phyloP scores from a whole-genome alignment of 2,113 vertebrate genomes.

The Thalassarche chlororhynchos region DNA sequence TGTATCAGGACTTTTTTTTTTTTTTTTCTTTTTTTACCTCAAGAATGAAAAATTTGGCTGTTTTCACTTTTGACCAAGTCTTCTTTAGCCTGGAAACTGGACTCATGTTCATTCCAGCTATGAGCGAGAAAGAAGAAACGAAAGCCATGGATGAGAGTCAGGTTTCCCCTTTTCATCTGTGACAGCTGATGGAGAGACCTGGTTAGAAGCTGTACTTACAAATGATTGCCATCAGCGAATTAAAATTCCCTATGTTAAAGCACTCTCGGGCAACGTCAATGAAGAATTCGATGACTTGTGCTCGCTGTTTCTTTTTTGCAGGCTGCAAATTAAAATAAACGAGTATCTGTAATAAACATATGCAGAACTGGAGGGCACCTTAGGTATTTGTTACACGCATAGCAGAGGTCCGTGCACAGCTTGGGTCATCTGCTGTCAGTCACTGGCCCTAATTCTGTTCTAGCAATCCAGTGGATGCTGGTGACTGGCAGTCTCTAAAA shows the following conservation, averaged over 20 bases:
- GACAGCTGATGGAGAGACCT: neutral
- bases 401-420: neutral
- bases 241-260: conserved; percentile 97
- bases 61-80: conserved; percentile 97
- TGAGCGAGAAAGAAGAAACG: neutral
- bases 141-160: neutral
- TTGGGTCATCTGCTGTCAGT: neutral
- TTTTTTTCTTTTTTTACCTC: conserved; percentile 78
- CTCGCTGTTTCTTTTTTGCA: conserved; percentile 92
- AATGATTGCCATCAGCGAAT: conserved; percentile 95
- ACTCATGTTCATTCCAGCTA: conserved; percentile 97
- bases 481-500: neutral
- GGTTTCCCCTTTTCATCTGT: neutral
- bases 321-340: conserved; percentile 77
- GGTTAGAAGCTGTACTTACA: conserved; percentile 82
- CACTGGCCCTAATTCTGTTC: neutral
- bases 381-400: neutral
- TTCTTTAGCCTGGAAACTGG: conserved; percentile 93
- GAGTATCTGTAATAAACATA: neutral
- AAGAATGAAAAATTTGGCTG: conserved; percentile 93
- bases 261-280: conserved; percentile 93
- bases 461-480: neutral
- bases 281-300: conserved; percentile 93
- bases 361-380: neutral
- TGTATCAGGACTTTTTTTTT: neutral